Percentiles rank a stretch among this genome's conserved stretches.
Evolutionary conservation across 1,140 invertebrate species (phyloP).

Genomic region (Pogonomyrmex californicus): DNA sequence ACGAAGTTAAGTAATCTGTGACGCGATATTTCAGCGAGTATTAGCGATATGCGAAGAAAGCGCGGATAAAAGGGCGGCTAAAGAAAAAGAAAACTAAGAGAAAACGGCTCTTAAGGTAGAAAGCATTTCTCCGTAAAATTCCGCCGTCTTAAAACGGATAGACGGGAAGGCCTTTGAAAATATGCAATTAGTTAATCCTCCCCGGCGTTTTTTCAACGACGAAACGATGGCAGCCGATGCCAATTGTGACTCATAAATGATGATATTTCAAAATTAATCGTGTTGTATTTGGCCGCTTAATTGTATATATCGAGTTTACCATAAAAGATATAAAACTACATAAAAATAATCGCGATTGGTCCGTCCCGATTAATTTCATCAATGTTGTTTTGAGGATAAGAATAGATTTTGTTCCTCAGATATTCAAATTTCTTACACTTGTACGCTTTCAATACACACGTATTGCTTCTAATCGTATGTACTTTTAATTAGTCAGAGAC

Average conservation of each 20-base stretch:
- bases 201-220: not conserved
- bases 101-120: conserved; percentile 42
- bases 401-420: not conserved
- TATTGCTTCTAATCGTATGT: not conserved
- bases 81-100: conserved; percentile 35
- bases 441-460: too few relatives aligned
- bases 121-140: conserved; percentile 60
- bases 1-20: conserved; percentile 61
- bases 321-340: not conserved
- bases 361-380: not conserved
- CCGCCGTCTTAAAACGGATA: conserved; percentile 54
- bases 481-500: conserved; percentile 3
- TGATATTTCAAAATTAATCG: conserved; percentile 46
- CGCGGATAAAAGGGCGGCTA: conserved; percentile 33
- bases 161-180: conserved; percentile 44
- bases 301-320: not conserved
- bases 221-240: not conserved
- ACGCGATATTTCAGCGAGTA: conserved; percentile 56
- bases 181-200: conserved; percentile 51
- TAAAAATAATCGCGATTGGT: not conserved
- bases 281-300: not conserved
- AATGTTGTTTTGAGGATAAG: not conserved
- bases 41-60: conserved; percentile 62
- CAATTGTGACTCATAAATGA: conserved; percentile 28
- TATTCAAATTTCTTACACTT: not conserved